Evolutionary conservation across 2,888 invertebrate genomes (phyloP), one percentile per base, ranked within the genome.

Genomic region (Amiota communis): DNA sequence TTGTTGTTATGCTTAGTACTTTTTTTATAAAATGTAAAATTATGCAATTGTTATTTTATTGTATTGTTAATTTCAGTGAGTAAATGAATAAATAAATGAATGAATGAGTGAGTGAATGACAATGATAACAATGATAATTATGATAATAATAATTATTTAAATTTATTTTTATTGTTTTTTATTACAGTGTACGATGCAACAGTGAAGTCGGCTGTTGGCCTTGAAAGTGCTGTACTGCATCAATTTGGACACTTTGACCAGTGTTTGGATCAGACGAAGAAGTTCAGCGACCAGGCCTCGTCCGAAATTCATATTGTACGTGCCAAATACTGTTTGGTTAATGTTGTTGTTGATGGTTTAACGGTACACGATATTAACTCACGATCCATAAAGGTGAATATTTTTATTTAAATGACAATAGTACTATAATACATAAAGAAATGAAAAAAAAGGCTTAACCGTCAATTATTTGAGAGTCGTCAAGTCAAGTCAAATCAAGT

Each of bases 231-330:
- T 2, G 92, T 93, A 12, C 91, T 92, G 1, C 94, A 93, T 88
- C 94, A 94, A 76, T 90, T 95, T 76, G 95, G 95, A 0, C 94
- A 95, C 88, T 95, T 93, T 83, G 94, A 95, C 86, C 94, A 95
- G 88, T 95, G 95, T 81, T 89, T 94, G 13, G 80, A 87, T 59
- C 12, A 53, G 53, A 53, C 53, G 13, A 53, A 53, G 53, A 53
- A 51, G 56, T 69, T 71, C 17, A 90, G 87, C 1, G 91, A 91
- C 51, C 87, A 88, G 17, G 64, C 72, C 15, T 64, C 73, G 20
- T 49, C 71, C 11, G 47, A 69, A 49, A 77, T 71, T 17, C 70
- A 63, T 8, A 65, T 78, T 20, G 79, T 88, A 36, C 79, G 74
- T 56, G 78, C 86, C 49, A 93, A 94, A 86, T 94, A 94, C 85